Evolutionary conservation across 2,888 invertebrate species (phyloP).

Genomic region (Lepidonotus clava): DNA sequence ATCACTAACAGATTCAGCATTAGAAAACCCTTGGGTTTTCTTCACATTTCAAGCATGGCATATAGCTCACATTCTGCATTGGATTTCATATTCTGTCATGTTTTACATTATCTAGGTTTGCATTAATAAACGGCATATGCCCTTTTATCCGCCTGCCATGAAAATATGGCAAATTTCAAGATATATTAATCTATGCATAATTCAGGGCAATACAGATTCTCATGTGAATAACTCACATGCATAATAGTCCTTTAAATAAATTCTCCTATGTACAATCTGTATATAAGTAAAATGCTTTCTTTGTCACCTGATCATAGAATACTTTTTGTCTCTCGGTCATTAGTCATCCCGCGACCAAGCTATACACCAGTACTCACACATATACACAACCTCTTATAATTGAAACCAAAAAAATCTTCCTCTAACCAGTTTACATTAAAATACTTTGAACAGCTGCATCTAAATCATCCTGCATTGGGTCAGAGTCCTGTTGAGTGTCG

Average conservation of each 20-base stretch:
- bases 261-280: slow-evolving; percentile 34
- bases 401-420: background rate
- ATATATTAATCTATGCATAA: background rate
- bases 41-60: no score
- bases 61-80: no score
- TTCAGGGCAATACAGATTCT: background rate
- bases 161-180: slow-evolving; percentile 17
- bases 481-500: background rate
- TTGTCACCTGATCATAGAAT: background rate
- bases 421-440: slow-evolving; percentile 43
- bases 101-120: no score
- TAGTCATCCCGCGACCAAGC: background rate
- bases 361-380: background rate
- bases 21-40: no score
- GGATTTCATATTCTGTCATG: no score
- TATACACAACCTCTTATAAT: background rate
- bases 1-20: no score
- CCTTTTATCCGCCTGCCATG: background rate
- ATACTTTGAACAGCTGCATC: slow-evolving; percentile 57
- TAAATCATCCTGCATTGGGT: slow-evolving; percentile 53
- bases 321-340: background rate
- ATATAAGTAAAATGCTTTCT: slow-evolving; percentile 4
- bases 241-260: background rate
- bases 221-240: background rate
- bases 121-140: no score